Conservation (phyloP, 2,113 vertebrate species). For the Pelobates fuscus region DNA sequence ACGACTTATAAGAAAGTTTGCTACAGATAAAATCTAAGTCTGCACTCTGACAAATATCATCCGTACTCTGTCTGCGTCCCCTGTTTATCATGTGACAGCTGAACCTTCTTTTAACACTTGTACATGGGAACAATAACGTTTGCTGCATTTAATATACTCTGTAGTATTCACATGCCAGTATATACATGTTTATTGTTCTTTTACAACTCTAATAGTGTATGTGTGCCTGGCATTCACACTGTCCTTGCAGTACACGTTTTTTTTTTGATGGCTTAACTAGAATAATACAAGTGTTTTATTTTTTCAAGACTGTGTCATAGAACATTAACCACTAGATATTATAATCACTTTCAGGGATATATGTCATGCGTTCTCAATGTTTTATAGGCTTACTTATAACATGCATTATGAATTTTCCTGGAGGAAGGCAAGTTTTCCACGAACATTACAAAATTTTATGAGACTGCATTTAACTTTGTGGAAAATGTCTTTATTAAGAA, state of each 20-base stretch:
- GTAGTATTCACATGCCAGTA: too few species aligned
- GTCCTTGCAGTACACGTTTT: too few species aligned
- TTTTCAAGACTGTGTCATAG: background rate
- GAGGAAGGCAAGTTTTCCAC: slow-evolving; percentile 3
- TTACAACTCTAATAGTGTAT: too few species aligned
- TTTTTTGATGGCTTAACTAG: background rate
- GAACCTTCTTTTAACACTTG: too few species aligned
- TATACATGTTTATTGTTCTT: too few species aligned
- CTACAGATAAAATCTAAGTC: too few species aligned
- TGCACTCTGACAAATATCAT: too few species aligned
- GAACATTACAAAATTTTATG: slow-evolving; percentile 10
- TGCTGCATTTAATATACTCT: too few species aligned
- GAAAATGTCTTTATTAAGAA: background rate
- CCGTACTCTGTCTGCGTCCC: too few species aligned
- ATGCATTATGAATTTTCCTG: slow-evolving; percentile 11
- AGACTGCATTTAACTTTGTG: background rate
- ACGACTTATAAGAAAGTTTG: background rate
- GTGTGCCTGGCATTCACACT: too few species aligned
- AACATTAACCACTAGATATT: background rate
- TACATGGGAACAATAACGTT: too few species aligned
- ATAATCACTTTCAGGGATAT: background rate
- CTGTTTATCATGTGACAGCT: too few species aligned
- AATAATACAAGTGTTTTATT: background rate
- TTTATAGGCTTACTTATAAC: slow-evolving; percentile 10
- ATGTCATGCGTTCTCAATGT: background rate